Evolutionary conservation across 2,113 vertebrate species (phyloP), one percentile per base, ranked within the genome.

Genomic region (Python bivittatus): DNA sequence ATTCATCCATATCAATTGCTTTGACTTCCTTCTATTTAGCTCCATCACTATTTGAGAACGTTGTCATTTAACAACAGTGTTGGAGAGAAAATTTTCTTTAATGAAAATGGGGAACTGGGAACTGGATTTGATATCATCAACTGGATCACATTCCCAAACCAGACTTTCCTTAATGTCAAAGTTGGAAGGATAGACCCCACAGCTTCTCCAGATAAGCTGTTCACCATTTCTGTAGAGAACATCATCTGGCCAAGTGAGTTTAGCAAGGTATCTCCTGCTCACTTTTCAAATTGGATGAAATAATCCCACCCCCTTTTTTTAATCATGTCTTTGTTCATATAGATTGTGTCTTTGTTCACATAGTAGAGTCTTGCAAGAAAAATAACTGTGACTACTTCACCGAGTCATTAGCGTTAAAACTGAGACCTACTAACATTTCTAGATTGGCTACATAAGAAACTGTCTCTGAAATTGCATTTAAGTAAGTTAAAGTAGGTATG

Each of bases 91-190:
- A 25, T 83, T 56, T 83, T 2, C 4, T 90, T 90, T 33, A 33
- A 90, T 12, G 2, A 25, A 38, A 27, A 84, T 54, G 64, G 72
- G 17, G 33, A 90, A 57, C 1, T 90, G 17, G 54, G 9, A 11
- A 44, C 89, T 15, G 68, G 53, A 84, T 84, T 72, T 90, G 89
- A 90, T 44, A 90, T 84, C 2, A 44, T 90, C 53, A 90, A 84
- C 53, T 90, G 89, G 89, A 15, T 90, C 6, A 58, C 72, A 27
- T 84, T 90, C 33, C 89, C 89, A 27, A 90, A 90, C 64, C 48
- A 25, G 29, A 54, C 88, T 22, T 79, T 72, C 29, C 33, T 72
- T 90, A 72, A 68, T 20, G 53, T 90, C 7, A 90, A 38, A 84
- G 53, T 90, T 44, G 89, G 89, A n/a, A 25, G 25, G 33, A 29